Evolutionary conservation across 2,113 vertebrate genomes (phyloP).

Genomic region (Sapayoa aenigma): DNA sequence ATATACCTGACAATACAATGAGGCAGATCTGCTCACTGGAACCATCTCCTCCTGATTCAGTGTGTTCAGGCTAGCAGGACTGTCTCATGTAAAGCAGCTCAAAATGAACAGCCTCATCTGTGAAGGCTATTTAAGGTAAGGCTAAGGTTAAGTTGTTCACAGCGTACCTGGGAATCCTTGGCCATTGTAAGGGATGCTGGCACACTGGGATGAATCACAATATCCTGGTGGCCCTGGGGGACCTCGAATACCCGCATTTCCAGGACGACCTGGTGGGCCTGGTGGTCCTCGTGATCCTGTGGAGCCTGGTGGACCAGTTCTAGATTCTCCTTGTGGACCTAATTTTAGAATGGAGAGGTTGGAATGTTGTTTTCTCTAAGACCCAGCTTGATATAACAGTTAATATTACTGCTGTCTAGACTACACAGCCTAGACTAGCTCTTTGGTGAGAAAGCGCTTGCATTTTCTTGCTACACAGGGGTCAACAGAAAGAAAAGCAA

Average conservation of each 20-base stretch:
- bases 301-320: conserved; percentile 86
- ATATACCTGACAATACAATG: not conserved
- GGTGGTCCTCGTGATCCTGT: conserved; percentile 85
- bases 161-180: conserved; percentile 94
- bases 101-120: not conserved
- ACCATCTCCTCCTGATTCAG: not conserved
- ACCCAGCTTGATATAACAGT: not conserved
- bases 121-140: not conserved
- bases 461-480: conserved; percentile 71
- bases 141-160: not conserved
- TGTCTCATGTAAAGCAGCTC: conserved; percentile 8
- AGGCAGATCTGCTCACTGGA: not conserved
- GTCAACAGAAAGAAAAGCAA: conserved; percentile 79
- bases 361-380: not conserved
- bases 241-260: conserved; percentile 86
- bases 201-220: conserved; percentile 96
- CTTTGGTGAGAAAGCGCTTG: conserved; percentile 38
- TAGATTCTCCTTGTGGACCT: conserved; percentile 91
- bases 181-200: conserved; percentile 96
- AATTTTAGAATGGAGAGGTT: conserved; percentile 42
- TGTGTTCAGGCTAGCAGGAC: not conserved
- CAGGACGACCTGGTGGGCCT: conserved; percentile 89
- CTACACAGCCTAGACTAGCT: not conserved
- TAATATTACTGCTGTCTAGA: conserved; percentile 19
- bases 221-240: conserved; percentile 91